Conservation (phyloP, 2,113 vertebrate genomes). For the Phocoena phocoena region DNA sequence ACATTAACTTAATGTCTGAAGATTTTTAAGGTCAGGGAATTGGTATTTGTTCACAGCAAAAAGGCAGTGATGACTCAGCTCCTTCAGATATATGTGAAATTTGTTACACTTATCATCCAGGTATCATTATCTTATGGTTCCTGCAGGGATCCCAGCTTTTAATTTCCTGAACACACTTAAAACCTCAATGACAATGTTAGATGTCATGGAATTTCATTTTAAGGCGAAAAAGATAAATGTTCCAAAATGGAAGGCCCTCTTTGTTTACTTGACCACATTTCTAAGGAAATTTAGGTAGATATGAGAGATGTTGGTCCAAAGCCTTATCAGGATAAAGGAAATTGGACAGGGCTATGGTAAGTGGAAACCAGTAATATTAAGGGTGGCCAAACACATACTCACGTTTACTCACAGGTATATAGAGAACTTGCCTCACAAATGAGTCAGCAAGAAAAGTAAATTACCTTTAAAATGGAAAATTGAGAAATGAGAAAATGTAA, state of each 20-base stretch:
- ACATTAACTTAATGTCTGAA: constrained; percentile 60
- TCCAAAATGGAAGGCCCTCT: background rate
- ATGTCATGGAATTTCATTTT: constrained; percentile 10
- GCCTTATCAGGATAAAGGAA: background rate
- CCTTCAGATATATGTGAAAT: constrained; percentile 23
- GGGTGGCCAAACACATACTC: background rate
- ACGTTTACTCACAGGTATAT: background rate
- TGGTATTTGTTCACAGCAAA: constrained; percentile 51
- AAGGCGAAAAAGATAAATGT: background rate
- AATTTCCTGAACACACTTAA: constrained; percentile 66
- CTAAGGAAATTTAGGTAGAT: constrained; percentile 22
- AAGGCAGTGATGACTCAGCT: constrained; percentile 50
- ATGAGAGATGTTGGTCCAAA: background rate
- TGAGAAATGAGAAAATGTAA: background rate
- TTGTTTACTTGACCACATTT: background rate
- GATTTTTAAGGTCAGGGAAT: constrained; percentile 53
- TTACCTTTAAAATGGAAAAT: background rate
- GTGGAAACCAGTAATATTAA: background rate
- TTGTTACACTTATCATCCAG: background rate
- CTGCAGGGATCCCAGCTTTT: constrained; percentile 41
- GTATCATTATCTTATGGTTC: background rate
- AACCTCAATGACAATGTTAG: background rate
- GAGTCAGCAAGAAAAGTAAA: constrained; percentile 10
- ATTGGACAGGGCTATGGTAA: background rate
- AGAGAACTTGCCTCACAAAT: background rate